Base-by-base conservation (phyloP, 2,888 invertebrate species). In the Pseudococcus longispinus region DNA sequence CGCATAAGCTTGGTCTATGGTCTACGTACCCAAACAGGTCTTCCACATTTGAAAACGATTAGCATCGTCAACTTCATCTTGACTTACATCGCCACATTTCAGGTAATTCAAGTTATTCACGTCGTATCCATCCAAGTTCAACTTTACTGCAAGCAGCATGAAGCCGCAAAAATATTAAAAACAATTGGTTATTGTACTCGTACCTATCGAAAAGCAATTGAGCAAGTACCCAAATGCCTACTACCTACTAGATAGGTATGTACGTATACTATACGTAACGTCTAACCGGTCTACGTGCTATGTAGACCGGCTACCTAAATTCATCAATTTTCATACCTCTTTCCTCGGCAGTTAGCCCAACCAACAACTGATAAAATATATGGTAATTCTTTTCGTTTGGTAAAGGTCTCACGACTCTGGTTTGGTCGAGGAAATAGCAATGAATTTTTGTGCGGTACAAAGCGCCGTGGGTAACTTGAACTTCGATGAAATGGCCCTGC, bases 281-380 rank as follows among this genome's bases (percentile, higher is more conserved):
- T n/a, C n/a, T n/a, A n/a, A n/a, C n/a, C n/a, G n/a, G n/a, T n/a
- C n/a, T n/a, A n/a, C n/a, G n/a, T n/a, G n/a, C n/a, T n/a, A n/a
- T n/a, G n/a, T n/a, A n/a, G n/a, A n/a, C n/a, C 37, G 5, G 37
- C 0, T 37, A 4, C 37, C 0, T 37, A 46, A 9, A 46, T 46
- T 46, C 44, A 2, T 46, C 37, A 15, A 15, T 46, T 46, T 46
- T 9, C 88, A 89, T 90, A 93, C 93, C 92, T 91, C 95, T 92
- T 90, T 98, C 98, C 89, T 98, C 97, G 86, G 94, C 92, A 74
- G 95, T 94, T 37, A 98, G 93, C 0, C 98, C 98, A 23, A 97
- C 97, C 85, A 96, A 91, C 94, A 98, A 95, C 92, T 98, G 97
- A 92, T 98, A 98, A 92, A 98, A 98, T 90, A 98, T 97, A 91